Conservation (phyloP, 2,888 invertebrate genomes). For the Biston betularia region DNA sequence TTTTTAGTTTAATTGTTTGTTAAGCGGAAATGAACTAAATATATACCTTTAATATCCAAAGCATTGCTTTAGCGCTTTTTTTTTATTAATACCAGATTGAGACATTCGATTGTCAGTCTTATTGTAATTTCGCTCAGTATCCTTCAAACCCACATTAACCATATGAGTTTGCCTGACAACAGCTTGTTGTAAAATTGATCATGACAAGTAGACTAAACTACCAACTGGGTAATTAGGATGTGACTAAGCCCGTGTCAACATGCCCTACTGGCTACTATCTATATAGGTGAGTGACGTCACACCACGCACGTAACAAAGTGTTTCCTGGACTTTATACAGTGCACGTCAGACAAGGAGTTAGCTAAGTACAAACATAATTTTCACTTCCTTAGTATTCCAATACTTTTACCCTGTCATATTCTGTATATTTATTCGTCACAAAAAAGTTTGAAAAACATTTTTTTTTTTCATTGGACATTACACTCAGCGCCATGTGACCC, state of each 20-base stretch:
- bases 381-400: too few species aligned
- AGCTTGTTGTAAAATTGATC: background rate
- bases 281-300: constrained; percentile 13
- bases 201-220: background rate
- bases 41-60: too few species aligned
- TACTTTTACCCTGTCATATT: too few species aligned
- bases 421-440: too few species aligned
- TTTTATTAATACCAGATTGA: too few species aligned
- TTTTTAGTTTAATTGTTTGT: too few species aligned
- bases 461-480: too few species aligned
- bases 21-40: too few species aligned
- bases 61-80: too few species aligned
- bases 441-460: too few species aligned
- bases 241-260: constrained; percentile 9
- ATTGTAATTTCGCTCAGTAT: too few species aligned
- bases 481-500: too few species aligned
- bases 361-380: background rate
- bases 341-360: background rate
- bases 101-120: background rate
- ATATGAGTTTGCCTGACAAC: background rate
- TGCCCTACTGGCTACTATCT: constrained; percentile 9
- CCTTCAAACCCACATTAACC: background rate
- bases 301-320: background rate
- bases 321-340: background rate
- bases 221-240: constrained; percentile 2